Conservation (phyloP, 1,140 invertebrate species). For the Dendrolimus kikuchii region DNA sequence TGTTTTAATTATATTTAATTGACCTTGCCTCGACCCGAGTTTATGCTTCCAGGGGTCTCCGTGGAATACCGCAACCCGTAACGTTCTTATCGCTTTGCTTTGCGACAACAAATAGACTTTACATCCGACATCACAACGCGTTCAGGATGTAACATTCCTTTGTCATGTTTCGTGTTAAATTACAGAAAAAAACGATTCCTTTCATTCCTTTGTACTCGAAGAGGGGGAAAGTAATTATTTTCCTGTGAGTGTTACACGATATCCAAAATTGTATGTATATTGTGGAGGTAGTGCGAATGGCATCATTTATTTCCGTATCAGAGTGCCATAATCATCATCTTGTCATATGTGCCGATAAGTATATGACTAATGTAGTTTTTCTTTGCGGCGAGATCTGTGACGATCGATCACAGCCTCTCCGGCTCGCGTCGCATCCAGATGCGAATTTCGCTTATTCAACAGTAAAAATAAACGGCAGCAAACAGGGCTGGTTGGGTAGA, state of each 20-base stretch:
- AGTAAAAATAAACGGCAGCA: constrained; percentile 32
- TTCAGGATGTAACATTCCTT: constrained; percentile 10
- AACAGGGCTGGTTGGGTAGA: constrained; percentile 22
- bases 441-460: constrained; percentile 17
- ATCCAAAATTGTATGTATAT: too few relatives aligned
- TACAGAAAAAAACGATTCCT: neutral
- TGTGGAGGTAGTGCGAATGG: too few relatives aligned
- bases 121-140: constrained; percentile 13
- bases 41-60: neutral
- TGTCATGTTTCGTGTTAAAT: constrained; percentile 13
- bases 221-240: too few relatives aligned
- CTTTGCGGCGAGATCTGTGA: neutral
- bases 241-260: too few relatives aligned
- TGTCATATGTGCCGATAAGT: too few relatives aligned
- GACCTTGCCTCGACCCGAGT: too few relatives aligned
- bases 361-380: too few relatives aligned
- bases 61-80: neutral
- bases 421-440: constrained; percentile 7
- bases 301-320: too few relatives aligned
- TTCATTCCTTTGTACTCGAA: neutral
- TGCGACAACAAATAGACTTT: constrained; percentile 13
- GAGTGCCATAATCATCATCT: too few relatives aligned
- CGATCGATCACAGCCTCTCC: constrained; percentile 9
- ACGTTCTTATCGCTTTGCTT: neutral
- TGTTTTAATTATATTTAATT: too few relatives aligned